Evolutionary conservation across 2,113 vertebrate species (phyloP), one percentile per base, ranked within the genome.

Genomic region (Carassius auratus): DNA sequence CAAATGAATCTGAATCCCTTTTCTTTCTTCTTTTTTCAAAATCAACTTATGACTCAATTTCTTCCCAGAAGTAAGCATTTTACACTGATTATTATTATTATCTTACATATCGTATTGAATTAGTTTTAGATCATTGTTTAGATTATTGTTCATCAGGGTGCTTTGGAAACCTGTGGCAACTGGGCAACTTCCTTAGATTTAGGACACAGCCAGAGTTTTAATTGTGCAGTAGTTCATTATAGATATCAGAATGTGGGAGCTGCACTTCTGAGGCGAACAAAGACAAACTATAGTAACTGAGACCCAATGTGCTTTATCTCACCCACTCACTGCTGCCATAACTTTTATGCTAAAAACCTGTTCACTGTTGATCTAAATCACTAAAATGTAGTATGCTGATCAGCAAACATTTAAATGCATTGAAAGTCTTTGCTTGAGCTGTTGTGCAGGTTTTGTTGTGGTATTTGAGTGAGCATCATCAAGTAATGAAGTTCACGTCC

Each of bases 401-500:
- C 5, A 2, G 45, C 42, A 76, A n/a, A 50, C 2, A 76, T 52
- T 45, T 76, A 26, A 48, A 23, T 42, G 69, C 8, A 42, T 64
- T 62, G 19, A 17, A 19, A 7, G 45, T 75, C 59, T 33, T 62
- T 86, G 75, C 38, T 57, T 66, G 30, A 74, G 10, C 36, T 7
- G 52, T 62, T 14, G 74, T 15, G 6, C 61, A 75, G 52, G 33
- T 38, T 79, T 79, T 79, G 17, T 79, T 30, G 38, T 64, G 3
- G 14, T 66, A 48, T 66, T 66, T 81, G 59, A 66, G 8, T 23
- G 66, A 26, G n/a, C n/a, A 30, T 30, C 78, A 64, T 26, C 42
- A 42, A 48, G 23, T 81, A 48, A 66, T 81, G 38, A 50, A 50
- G 66, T 66, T n/a, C 64, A 76, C 86, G 74, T 88, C 81, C 61